phyloP scores from a whole-genome alignment of 2,113 vertebrate genomes.

The Chaenogobius annularis region DNA sequence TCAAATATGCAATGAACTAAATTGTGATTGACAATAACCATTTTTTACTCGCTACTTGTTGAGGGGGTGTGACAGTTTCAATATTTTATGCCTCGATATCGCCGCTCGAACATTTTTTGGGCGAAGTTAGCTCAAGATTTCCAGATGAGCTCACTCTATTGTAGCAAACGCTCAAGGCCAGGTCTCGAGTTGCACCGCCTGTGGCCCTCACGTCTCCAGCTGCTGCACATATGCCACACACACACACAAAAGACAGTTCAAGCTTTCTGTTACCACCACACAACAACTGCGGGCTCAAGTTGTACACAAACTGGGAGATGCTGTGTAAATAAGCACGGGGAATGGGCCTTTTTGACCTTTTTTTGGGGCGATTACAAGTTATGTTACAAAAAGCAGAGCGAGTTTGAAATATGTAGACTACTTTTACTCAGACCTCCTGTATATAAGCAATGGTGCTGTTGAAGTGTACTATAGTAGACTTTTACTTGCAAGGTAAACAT shows the following conservation, averaged over 20 bases:
- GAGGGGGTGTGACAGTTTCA: background rate
- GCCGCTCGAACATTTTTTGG: background rate
- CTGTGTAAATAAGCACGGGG: background rate
- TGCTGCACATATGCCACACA: constrained; percentile 15
- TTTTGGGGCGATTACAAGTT: background rate
- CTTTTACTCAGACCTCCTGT: too few relatives aligned
- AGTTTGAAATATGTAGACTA: too few relatives aligned
- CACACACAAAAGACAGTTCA: constrained; percentile 30
- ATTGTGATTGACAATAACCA: background rate
- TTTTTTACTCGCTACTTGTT: background rate
- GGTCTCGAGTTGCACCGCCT: background rate
- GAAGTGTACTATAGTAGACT: too few relatives aligned
- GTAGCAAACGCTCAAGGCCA: background rate
- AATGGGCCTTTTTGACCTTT: background rate
- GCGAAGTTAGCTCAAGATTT: background rate
- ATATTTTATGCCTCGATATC: background rate
- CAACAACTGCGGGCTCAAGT: background rate
- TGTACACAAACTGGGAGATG: background rate
- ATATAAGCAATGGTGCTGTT: background rate
- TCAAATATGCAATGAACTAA: background rate
- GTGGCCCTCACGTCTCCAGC: constrained; percentile 26
- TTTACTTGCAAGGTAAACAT: too few relatives aligned
- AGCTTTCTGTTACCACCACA: constrained; percentile 9
- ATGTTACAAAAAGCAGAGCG: background rate
- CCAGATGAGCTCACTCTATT: constrained; percentile 5